Percentiles rank a stretch among this genome's conserved stretches.
Conservation (phyloP, 2,113 vertebrate genomes). For the Hemicordylus capensis region DNA sequence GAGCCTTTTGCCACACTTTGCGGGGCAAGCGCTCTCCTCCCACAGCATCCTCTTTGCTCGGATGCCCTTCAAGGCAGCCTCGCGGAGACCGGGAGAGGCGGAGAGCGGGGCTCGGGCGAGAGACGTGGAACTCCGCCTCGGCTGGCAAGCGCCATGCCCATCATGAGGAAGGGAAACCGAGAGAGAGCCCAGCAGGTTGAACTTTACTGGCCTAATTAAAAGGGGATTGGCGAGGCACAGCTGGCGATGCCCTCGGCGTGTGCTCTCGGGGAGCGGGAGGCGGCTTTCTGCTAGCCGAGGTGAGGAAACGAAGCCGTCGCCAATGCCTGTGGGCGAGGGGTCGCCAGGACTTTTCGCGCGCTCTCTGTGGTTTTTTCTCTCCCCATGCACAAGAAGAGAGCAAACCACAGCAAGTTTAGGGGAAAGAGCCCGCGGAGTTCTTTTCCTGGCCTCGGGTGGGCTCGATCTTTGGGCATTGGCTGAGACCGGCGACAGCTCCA, state of each 20-base stretch:
- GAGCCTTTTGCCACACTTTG: constrained; percentile 30
- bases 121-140: neutral
- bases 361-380: no score
- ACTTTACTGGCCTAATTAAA: constrained; percentile 52
- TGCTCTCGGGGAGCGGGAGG: neutral
- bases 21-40: constrained; percentile 5
- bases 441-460: neutral
- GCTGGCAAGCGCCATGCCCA: no score
- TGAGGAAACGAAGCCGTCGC: neutral
- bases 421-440: neutral
- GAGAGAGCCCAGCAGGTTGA: constrained; percentile 31
- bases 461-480: neutral
- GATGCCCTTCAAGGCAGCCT: constrained; percentile 52
- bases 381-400: neutral
- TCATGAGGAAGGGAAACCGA: neutral
- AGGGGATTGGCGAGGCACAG: neutral
- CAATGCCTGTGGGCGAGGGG: no score
- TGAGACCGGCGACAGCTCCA: neutral
- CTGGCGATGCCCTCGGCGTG: neutral
- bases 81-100: neutral
- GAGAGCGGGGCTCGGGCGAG: neutral
- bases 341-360: neutral
- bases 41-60: neutral
- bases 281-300: neutral
- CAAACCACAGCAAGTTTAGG: neutral